phyloP scores from a whole-genome alignment of 2,113 vertebrate genomes.

The Pycnonotus jocosus region DNA sequence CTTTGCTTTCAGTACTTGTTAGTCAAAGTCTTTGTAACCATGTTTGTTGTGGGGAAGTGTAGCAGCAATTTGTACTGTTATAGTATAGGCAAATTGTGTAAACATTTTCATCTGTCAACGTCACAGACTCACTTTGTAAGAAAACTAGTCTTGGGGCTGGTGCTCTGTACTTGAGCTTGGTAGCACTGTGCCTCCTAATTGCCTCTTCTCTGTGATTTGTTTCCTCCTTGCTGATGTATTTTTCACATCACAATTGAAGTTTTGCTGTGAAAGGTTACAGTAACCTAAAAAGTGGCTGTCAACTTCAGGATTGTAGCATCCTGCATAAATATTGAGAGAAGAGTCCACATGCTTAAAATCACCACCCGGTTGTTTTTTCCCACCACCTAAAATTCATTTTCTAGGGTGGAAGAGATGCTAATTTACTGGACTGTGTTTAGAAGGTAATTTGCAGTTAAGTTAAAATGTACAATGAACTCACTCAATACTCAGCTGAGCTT shows the following conservation, averaged over 20 bases:
- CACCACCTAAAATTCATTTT: neutral
- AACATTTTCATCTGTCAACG: neutral
- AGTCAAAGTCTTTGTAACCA: neutral
- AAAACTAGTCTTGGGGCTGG: too few relatives aligned
- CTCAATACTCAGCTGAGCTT: neutral
- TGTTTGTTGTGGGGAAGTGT: fast-evolving
- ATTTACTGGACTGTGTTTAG: neutral
- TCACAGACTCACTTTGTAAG: too few relatives aligned
- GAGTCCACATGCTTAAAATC: neutral
- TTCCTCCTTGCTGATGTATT: neutral
- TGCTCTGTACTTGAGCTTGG: neutral
- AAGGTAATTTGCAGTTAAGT: neutral
- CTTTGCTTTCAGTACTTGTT: neutral
- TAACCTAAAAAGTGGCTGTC: neutral
- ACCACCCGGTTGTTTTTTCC: neutral
- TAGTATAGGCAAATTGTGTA: neutral
- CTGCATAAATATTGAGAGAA: neutral
- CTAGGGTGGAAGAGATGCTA: fast-evolving
- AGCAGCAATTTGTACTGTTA: neutral
- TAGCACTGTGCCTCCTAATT: neutral
- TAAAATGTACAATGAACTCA: neutral
- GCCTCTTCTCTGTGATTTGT: neutral
- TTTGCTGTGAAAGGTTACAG: neutral
- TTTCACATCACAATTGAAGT: neutral
- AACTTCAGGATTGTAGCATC: neutral